Conservation (phyloP, 2,113 vertebrate genomes). For the Heptranchias perlo region DNA sequence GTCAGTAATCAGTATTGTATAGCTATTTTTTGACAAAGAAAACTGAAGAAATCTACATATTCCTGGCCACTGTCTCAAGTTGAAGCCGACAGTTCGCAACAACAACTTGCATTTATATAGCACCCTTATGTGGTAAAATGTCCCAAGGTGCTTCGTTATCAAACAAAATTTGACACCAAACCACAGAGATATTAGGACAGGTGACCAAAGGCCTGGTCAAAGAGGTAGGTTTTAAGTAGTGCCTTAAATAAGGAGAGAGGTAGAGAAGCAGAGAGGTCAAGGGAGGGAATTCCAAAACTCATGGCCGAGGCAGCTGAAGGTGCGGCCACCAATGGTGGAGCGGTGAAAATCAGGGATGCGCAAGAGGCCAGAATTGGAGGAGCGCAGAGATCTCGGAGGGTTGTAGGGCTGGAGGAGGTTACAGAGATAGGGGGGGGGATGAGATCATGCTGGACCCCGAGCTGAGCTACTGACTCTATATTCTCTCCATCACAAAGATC, state of each 20-base stretch:
- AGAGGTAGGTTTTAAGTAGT: neutral
- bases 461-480: neutral
- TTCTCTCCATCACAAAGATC: neutral
- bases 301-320: neutral
- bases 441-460: neutral
- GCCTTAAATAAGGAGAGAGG: neutral
- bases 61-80: too few species aligned
- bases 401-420: neutral
- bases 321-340: neutral
- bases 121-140: too few species aligned
- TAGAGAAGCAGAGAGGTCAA: neutral
- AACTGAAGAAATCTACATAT: too few species aligned
- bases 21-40: too few species aligned
- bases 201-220: neutral
- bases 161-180: too few species aligned
- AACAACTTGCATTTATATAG: too few species aligned
- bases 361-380: neutral
- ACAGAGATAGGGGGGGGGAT: neutral
- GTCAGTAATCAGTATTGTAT: too few species aligned
- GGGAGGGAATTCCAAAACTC: neutral
- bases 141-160: too few species aligned
- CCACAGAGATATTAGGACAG: neutral
- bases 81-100: too few species aligned
- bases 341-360: neutral
- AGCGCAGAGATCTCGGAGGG: neutral